These are phyloP conservation scores for Scopus umbretta DNA, from an alignment of 2,113 vertebrate genomes.

Conservation along the genomic window DNA sequence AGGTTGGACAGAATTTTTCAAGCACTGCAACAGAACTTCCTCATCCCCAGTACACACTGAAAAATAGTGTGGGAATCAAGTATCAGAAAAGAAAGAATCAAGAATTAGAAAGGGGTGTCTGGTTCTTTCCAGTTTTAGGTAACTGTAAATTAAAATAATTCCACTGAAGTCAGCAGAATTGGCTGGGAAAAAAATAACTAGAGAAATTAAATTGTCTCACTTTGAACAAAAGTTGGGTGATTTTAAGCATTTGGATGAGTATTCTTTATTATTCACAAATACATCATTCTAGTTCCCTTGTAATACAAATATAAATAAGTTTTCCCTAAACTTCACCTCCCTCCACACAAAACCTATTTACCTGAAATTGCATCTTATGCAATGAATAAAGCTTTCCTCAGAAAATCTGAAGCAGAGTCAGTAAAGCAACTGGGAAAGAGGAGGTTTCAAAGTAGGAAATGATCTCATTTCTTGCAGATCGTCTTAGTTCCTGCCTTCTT, in stretches of 20 bases:
- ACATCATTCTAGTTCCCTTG: not conserved
- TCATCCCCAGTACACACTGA: not conserved
- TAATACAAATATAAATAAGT: not conserved
- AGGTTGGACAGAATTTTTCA: constrained; percentile 12
- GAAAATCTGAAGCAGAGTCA: not conserved
- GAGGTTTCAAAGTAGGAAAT: not conserved
- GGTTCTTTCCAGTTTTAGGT: not conserved
- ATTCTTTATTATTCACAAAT: not conserved
- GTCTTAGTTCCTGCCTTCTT: not conserved
- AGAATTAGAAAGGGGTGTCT: not conserved
- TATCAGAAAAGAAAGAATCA: not conserved
- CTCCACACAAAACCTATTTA: not conserved
- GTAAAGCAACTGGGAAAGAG: not conserved
- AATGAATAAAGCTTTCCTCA: not conserved
- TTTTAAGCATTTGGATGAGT: not conserved
- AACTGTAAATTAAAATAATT: not conserved
- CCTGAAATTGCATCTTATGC: not conserved
- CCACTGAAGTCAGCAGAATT: not conserved
- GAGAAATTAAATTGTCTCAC: not conserved
- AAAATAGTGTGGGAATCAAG: not conserved
- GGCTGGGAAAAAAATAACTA: not conserved
- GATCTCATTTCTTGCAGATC: not conserved
- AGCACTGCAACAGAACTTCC: not conserved
- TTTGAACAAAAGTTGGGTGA: not conserved
- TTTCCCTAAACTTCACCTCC: not conserved